Evolutionary conservation across 2,113 vertebrate species (phyloP).

Genomic region (Ammospiza caudacuta): DNA sequence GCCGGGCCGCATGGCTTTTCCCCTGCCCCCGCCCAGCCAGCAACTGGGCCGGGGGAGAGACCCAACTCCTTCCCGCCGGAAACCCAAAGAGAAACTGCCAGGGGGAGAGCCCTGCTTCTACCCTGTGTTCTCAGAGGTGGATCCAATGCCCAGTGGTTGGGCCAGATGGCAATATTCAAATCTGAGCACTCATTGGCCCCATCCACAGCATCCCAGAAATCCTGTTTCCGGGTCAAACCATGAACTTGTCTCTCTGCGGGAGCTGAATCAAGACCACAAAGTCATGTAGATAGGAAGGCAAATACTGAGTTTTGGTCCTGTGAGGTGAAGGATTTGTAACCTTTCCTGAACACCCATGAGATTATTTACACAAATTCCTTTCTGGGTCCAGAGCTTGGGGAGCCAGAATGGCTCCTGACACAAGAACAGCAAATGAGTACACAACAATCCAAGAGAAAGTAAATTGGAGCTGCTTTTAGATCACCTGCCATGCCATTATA

Average conservation of each 20-base stretch:
- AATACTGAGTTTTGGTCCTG: background rate
- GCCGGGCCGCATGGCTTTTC: too few relatives aligned
- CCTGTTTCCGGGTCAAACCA: too few relatives aligned
- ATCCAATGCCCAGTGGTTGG: too few relatives aligned
- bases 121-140: too few relatives aligned
- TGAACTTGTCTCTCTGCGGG: background rate
- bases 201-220: too few relatives aligned
- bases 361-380: background rate
- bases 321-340: background rate
- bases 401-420: background rate
- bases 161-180: too few relatives aligned
- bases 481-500: background rate
- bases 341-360: background rate
- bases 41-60: too few relatives aligned
- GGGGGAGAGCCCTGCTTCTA: too few relatives aligned
- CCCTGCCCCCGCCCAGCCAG: too few relatives aligned
- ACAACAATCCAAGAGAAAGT: background rate
- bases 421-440: background rate
- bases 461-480: conserved; percentile 12
- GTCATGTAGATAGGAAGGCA: background rate
- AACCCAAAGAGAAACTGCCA: too few relatives aligned
- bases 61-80: too few relatives aligned
- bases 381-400: background rate
- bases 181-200: too few relatives aligned
- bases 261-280: background rate